Evolutionary conservation across 1,140 invertebrate genomes (phyloP).

Genomic region (Drosophila nigromelanica): DNA sequence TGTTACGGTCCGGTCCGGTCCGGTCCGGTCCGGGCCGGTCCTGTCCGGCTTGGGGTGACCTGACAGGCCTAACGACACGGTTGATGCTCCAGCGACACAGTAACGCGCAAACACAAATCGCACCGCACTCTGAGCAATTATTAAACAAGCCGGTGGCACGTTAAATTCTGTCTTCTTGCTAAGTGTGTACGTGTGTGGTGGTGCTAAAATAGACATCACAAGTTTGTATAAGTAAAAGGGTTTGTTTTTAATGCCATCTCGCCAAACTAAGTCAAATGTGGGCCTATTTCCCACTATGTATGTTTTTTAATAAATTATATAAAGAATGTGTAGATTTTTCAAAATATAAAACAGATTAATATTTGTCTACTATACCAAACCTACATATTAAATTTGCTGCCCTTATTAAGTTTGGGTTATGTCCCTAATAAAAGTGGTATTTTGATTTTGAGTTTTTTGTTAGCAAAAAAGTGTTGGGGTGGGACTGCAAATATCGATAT

Average conservation of each 20-base stretch:
- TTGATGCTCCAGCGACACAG: constrained; percentile 55
- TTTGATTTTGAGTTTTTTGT: no score
- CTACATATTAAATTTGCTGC: no score
- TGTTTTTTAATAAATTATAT: constrained; percentile 24
- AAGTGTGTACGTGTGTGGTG: constrained; percentile 36
- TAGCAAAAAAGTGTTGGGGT: no score
- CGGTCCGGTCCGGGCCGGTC: constrained; percentile 40
- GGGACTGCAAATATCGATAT: no score
- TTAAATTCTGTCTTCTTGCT: constrained; percentile 80
- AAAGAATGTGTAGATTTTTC: constrained; percentile 1
- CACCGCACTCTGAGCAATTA: constrained; percentile 80
- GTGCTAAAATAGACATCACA: constrained; percentile 77
- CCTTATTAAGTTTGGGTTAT: no score
- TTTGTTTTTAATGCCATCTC: constrained; percentile 70
- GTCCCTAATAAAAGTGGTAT: no score
- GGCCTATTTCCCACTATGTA: constrained; percentile 46
- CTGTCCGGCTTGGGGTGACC: constrained; percentile 55
- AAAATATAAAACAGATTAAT: background rate
- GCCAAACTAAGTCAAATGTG: constrained; percentile 39
- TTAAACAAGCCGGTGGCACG: constrained; percentile 81
- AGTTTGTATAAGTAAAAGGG: constrained; percentile 80
- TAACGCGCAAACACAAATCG: constrained; percentile 69
- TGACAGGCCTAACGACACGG: constrained; percentile 74
- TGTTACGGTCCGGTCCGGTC: constrained; percentile 47
- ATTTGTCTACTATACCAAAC: no score